Conservation (phyloP, 2,113 vertebrate genomes). For the Neodon shergylaensis region DNA sequence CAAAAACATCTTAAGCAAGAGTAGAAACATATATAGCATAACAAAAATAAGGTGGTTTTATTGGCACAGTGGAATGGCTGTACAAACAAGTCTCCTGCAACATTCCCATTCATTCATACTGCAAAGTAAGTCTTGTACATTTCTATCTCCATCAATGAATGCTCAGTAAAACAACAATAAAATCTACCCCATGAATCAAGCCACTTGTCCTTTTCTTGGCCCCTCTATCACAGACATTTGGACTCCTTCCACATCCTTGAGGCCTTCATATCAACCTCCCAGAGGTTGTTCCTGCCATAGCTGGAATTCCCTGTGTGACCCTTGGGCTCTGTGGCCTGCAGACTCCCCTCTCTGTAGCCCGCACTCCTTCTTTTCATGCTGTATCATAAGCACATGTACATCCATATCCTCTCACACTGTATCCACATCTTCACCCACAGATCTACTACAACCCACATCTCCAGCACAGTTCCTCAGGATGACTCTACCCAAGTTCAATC, state of each 20-base stretch:
- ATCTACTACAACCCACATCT: background rate
- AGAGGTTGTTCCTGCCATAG: background rate
- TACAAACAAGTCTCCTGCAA: background rate
- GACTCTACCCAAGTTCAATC: background rate
- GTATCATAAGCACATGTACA: no score
- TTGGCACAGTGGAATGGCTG: background rate
- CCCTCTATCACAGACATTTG: background rate
- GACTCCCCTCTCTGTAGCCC: background rate
- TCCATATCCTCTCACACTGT: background rate
- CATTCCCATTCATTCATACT: background rate
- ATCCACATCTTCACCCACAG: background rate
- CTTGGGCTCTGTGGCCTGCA: background rate
- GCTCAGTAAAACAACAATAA: background rate
- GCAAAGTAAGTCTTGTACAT: background rate
- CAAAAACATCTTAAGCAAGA: background rate
- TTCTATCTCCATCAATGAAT: background rate
- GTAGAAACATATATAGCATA: background rate
- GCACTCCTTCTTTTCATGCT: background rate
- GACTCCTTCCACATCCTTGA: background rate
- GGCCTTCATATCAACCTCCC: background rate
- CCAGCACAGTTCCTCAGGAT: background rate
- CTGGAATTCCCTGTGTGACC: background rate
- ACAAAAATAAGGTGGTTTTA: background rate
- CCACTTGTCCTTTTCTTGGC: background rate
- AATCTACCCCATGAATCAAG: background rate